Conservation (phyloP, 2,797 vertebrate species). For the Mus caroli region DNA sequence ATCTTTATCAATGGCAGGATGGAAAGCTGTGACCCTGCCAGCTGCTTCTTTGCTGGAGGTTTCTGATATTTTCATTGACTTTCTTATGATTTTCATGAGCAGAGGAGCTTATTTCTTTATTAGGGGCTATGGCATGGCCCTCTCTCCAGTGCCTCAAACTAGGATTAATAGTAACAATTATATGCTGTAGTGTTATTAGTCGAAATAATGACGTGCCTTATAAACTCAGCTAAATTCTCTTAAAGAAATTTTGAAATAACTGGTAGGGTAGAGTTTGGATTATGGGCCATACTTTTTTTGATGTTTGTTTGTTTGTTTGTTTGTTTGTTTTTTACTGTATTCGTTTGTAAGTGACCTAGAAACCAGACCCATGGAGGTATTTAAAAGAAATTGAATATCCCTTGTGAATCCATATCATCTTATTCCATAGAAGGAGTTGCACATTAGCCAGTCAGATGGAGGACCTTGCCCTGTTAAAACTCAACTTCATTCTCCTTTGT, state of each 20-base stretch:
- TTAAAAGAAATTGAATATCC: background rate
- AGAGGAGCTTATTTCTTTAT: background rate
- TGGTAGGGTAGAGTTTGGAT: background rate
- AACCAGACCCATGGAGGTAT: background rate
- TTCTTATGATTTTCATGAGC: background rate
- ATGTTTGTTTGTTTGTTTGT: background rate
- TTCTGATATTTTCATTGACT: background rate
- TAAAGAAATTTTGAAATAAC: background rate
- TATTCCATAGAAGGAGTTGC: background rate
- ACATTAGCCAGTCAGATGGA: background rate
- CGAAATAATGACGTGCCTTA: background rate
- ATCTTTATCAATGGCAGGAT: background rate
- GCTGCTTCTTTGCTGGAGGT: background rate
- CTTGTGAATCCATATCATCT: background rate
- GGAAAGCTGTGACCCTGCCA: background rate
- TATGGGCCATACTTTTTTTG: background rate
- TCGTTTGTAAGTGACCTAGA: background rate
- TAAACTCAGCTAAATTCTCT: background rate
- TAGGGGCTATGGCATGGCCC: accelerated
- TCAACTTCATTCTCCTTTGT: background rate
- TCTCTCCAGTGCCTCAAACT: background rate
- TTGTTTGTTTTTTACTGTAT: background rate
- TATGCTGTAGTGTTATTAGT: background rate
- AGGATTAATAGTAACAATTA: background rate
- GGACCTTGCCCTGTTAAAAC: background rate